Evolutionary conservation across 2,113 vertebrate species (phyloP), one percentile per base, ranked within the genome.

Genomic region (Phodopus roborovskii): DNA sequence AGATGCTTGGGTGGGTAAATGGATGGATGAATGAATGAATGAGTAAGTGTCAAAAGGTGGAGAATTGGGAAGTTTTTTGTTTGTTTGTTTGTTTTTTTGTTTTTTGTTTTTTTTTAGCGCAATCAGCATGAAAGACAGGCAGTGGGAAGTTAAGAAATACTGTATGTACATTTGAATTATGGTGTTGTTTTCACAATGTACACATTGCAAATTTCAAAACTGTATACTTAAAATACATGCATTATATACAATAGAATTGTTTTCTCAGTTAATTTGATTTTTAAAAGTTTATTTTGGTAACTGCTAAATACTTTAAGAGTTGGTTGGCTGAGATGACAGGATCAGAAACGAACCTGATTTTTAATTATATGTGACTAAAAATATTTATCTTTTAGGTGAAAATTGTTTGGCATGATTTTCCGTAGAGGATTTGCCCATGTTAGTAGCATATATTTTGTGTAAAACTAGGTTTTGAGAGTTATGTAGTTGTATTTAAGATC

Each of bases 41-140:
- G 64, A 30, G 28, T 30, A 16, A 66, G 9, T 64, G 62, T 64
- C 36, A 64, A 90, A 87, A 71, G 22, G 20, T 48, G 5, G 30
- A 33, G 26, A 12, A 0, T 13, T 8, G 1, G 30, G 0, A 53
- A 75, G 3, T 2, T 45, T 45, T 2, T 45, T 45, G 45, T 45
- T 45, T 45, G n/a, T n/a, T n/a, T n/a, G n/a, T n/a, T n/a, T n/a
- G n/a, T n/a, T n/a, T n/a, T n/a, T n/a, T n/a, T n/a, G n/a, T n/a
- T n/a, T n/a, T n/a, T n/a, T n/a, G n/a, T 45, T 45, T 45, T 45
- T 92, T 82, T 50, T 39, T 42, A 64, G 24, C 5, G 70, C 3
- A 88, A 74, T 58, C 9, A 5, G 24, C 73, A 48, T 42, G 33
- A 58, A 12, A n/a, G 56, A 58, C 26, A 62, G 81, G 33, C 30